phyloP scores from a whole-genome alignment of 2,888 invertebrate species.

The Hyles lineata region DNA sequence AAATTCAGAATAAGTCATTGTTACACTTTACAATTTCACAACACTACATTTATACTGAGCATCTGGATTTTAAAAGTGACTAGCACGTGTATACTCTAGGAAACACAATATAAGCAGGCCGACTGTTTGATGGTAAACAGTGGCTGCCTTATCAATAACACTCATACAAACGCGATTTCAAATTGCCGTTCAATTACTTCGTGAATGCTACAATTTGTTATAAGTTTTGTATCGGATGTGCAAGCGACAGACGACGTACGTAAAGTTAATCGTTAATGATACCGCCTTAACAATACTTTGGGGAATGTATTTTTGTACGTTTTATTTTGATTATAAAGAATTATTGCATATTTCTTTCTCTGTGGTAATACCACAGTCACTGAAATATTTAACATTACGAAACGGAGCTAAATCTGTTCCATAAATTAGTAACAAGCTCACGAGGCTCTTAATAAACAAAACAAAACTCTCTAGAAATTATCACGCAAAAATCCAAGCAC shows the following conservation, averaged over 20 bases:
- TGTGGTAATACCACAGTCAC: too few relatives aligned
- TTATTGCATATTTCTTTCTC: too few relatives aligned
- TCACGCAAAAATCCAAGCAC: conserved; percentile 31
- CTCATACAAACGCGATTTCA: conserved; percentile 10
- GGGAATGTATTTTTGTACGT: too few relatives aligned
- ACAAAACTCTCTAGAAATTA: not conserved
- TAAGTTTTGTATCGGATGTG: not conserved
- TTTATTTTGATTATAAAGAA: too few relatives aligned
- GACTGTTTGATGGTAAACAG: conserved; percentile 10
- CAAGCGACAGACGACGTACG: too few relatives aligned
- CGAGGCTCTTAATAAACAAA: not conserved
- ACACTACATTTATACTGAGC: not conserved
- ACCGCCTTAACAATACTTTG: too few relatives aligned
- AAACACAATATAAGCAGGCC: conserved; percentile 21
- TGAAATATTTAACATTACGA: too few relatives aligned
- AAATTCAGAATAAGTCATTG: too few relatives aligned
- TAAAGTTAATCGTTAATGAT: too few relatives aligned
- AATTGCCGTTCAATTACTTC: conserved; percentile 4
- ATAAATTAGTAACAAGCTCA: not conserved
- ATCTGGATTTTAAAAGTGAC: not conserved
- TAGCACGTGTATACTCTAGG: not conserved
- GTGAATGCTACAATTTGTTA: not conserved
- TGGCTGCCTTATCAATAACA: conserved; percentile 9
- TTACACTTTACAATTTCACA: not conserved
- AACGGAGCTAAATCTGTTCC: too few relatives aligned